phyloP scores from a whole-genome alignment of 64 coral and sea anemone species.

The Actinia equina region DNA sequence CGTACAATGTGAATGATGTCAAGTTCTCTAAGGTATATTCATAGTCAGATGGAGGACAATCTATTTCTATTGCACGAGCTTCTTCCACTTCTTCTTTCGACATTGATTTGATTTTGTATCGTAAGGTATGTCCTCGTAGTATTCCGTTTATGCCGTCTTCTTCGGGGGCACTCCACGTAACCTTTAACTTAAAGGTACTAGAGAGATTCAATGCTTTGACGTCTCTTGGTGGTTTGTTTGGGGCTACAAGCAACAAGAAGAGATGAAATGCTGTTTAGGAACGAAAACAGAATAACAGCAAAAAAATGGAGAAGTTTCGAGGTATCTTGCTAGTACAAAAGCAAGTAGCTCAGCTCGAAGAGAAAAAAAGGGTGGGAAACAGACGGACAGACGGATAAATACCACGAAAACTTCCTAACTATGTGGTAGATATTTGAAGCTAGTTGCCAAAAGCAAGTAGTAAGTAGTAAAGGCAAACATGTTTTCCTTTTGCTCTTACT shows the following conservation, averaged over 20 bases:
- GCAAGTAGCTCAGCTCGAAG: too few relatives aligned
- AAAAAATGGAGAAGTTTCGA: too few relatives aligned
- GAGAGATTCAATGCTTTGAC: conserved; percentile 26
- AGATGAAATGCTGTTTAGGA: background rate
- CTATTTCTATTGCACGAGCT: background rate
- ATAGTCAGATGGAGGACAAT: background rate
- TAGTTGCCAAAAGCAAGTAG: too few relatives aligned
- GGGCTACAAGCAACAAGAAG: conserved; percentile 28
- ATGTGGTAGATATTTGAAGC: too few relatives aligned
- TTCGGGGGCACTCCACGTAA: conserved; percentile 47
- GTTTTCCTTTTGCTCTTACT: too few relatives aligned
- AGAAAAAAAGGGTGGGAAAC: too few relatives aligned
- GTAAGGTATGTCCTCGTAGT: conserved; percentile 26
- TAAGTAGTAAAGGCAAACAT: too few relatives aligned
- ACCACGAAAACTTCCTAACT: too few relatives aligned
- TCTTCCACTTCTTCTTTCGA: background rate
- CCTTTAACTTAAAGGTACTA: conserved; percentile 12
- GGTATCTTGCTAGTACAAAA: too few relatives aligned
- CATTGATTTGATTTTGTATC: conserved; percentile 34
- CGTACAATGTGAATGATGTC: conserved; percentile 23
- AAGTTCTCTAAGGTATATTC: background rate
- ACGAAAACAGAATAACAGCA: too few relatives aligned
- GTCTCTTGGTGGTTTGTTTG: conserved; percentile 22
- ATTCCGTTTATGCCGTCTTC: conserved; percentile 46
- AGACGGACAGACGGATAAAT: too few relatives aligned